Evolutionary conservation across 2,113 vertebrate species (phyloP).

Genomic region (Varanus komodoensis): DNA sequence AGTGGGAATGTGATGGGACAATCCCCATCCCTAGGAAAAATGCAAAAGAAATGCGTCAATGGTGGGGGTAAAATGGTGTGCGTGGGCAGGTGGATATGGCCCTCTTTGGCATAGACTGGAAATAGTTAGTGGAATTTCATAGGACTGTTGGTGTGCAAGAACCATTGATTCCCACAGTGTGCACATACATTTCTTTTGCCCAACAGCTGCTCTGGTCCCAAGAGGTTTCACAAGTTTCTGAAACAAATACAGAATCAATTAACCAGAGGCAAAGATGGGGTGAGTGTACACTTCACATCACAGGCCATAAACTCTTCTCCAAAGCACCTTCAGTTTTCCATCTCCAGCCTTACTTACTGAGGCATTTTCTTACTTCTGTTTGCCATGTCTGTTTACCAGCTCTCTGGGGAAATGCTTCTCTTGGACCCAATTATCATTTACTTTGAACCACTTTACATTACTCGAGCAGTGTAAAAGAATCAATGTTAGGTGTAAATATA

Average conservation of each 20-base stretch:
- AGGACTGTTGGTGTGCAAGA: background rate
- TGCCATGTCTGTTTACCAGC: background rate
- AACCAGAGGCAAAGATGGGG: background rate
- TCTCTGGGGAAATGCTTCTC: slow-evolving; percentile 35
- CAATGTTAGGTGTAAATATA: slow-evolving; percentile 3
- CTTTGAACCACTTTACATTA: background rate
- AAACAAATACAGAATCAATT: background rate
- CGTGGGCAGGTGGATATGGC: slow-evolving; percentile 20
- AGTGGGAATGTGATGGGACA: background rate
- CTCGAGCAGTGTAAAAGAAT: background rate
- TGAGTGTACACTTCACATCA: background rate
- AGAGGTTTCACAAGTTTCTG: background rate
- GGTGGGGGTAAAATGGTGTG: background rate
- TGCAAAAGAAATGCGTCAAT: slow-evolving; percentile 28
- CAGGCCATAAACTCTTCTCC: background rate
- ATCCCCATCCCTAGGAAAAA: slow-evolving; percentile 21
- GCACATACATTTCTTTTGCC: background rate
- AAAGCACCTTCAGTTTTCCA: background rate
- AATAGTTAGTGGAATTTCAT: background rate
- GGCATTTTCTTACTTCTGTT: background rate
- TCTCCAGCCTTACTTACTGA: slow-evolving; percentile 8
- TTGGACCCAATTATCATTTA: slow-evolving; percentile 13
- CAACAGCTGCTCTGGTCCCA: background rate
- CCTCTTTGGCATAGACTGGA: background rate
- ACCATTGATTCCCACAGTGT: background rate